Percentiles rank a stretch among this genome's conserved stretches.
phyloP scores from a whole-genome alignment of 2,797 vertebrate species.

The Dicrostonyx torquatus region DNA sequence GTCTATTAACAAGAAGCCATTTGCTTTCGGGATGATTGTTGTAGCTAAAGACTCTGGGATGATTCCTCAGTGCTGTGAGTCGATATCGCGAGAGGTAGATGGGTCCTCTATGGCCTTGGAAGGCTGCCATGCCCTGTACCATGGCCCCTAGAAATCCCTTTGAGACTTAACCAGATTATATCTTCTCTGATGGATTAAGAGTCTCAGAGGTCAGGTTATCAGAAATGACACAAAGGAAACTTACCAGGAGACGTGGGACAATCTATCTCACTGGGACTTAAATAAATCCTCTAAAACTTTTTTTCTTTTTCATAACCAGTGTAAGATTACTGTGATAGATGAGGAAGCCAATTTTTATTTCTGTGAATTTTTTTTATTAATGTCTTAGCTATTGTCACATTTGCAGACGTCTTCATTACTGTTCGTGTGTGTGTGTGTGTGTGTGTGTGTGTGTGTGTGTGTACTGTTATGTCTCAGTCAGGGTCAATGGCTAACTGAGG shows the following conservation, averaged over 20 bases:
- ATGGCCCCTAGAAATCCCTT: background rate
- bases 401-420: background rate
- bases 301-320: background rate
- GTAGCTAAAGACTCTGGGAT: background rate
- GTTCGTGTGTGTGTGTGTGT: background rate
- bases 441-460: background rate
- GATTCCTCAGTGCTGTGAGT: background rate
- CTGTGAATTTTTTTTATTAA: background rate
- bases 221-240: background rate
- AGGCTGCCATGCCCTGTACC: background rate
- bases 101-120: background rate
- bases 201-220: background rate
- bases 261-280: background rate
- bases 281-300: constrained; percentile 12
- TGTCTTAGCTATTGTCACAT: background rate
- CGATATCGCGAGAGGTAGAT: background rate
- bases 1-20: background rate
- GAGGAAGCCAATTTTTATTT: background rate
- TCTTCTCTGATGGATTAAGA: background rate
- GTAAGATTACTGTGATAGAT: background rate
- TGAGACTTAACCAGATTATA: constrained; percentile 17
- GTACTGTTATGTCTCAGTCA: background rate
- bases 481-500: background rate
- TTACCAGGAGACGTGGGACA: background rate
- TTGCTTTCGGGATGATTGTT: background rate